phyloP scores from a whole-genome alignment of 23 tunicate genomes.

The Corella eumyota region DNA sequence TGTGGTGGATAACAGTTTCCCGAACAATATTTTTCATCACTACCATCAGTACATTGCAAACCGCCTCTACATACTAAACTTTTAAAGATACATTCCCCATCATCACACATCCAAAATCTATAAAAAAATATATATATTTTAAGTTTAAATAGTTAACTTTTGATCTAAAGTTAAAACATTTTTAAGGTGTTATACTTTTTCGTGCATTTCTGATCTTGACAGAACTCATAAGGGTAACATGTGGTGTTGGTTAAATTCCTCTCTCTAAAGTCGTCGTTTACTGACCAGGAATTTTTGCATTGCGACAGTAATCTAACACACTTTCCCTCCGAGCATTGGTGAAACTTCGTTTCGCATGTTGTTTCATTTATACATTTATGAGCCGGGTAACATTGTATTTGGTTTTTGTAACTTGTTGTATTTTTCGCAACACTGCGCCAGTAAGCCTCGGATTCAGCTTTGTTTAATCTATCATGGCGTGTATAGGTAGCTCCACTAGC shows the following conservation, averaged over 20 bases:
- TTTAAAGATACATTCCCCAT: constrained; percentile 37
- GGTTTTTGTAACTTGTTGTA: no score
- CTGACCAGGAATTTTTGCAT: constrained; percentile 22
- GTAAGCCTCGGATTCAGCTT: no score
- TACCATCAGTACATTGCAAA: constrained; percentile 26
- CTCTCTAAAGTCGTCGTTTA: not conserved
- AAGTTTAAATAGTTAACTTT: not conserved
- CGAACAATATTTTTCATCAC: constrained; percentile 28
- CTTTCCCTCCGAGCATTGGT: constrained; percentile 37
- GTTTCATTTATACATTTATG: constrained; percentile 14
- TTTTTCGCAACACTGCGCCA: no score
- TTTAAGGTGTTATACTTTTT: not conserved
- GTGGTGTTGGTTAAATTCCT: constrained; percentile 16
- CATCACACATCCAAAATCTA: constrained; percentile 48
- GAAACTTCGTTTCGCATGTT: constrained; percentile 20
- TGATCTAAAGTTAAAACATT: no score
- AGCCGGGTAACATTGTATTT: constrained; percentile 29
- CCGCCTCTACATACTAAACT: constrained; percentile 43
- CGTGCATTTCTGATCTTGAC: constrained; percentile 19
- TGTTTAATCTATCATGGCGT: no score
- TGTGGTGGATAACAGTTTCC: constrained; percentile 45
- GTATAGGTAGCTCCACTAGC: no score
- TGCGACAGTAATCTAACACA: constrained; percentile 17
- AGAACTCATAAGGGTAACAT: constrained; percentile 29
- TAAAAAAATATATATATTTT: not conserved